These are phyloP conservation scores for Agonopterix heracliana DNA, from an alignment of 2,888 invertebrate genomes.

Conservation along the genomic window DNA sequence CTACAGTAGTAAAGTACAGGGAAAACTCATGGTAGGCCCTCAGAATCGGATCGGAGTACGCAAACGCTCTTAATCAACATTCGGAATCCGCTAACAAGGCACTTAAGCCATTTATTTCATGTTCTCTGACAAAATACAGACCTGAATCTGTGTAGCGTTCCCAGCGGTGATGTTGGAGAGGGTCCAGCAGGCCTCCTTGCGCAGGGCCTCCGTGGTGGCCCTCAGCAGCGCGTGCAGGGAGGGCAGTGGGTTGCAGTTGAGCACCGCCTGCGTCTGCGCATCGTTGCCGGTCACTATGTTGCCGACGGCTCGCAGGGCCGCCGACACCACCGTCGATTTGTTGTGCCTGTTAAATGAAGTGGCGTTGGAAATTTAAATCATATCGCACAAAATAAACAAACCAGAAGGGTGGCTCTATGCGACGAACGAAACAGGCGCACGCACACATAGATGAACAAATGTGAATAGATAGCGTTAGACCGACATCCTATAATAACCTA, in stretches of 20 bases:
- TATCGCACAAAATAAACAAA: not conserved
- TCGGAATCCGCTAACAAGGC: no score
- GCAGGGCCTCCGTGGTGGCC: constrained; percentile 87
- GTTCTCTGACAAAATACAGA: constrained; percentile 22
- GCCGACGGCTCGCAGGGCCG: constrained; percentile 96
- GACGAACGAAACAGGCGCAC: no score
- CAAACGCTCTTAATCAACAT: no score
- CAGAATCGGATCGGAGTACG: no score
- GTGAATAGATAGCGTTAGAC: not conserved
- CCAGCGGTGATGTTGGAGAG: constrained; percentile 98
- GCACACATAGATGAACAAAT: not conserved
- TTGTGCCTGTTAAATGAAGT: constrained; percentile 78
- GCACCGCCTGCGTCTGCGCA: constrained; percentile 94
- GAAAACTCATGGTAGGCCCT: no score
- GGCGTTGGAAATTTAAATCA: not conserved
- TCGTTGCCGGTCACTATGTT: constrained; percentile 99
- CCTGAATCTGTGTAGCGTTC: constrained; percentile 95
- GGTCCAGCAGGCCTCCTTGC: constrained; percentile 98
- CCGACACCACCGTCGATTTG: constrained; percentile 90
- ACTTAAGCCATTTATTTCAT: no score
- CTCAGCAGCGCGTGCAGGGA: constrained; percentile 83
- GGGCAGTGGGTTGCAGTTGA: constrained; percentile 93
- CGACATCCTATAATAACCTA: not conserved
- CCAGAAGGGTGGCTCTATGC: no score
- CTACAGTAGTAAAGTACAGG: no score